Conservation (phyloP, 2,113 vertebrate species). For the Trogon surrucura region DNA sequence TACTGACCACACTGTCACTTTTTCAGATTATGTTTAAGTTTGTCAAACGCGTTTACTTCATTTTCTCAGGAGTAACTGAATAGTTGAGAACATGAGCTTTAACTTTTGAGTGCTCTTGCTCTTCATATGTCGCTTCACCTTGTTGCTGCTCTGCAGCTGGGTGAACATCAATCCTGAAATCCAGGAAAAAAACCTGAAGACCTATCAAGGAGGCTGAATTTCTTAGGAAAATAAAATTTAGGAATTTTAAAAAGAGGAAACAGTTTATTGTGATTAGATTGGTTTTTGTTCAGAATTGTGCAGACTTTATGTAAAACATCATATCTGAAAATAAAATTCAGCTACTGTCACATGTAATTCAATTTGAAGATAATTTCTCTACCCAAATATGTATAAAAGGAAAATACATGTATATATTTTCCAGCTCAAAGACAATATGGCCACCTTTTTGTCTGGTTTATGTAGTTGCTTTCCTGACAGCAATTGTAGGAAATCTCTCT, state of each 20-base stretch:
- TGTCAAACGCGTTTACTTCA: background rate
- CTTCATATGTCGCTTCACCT: background rate
- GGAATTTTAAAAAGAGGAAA: background rate
- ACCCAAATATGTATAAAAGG: background rate
- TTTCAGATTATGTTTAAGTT: background rate
- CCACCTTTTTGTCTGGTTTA: background rate
- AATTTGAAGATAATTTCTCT: background rate
- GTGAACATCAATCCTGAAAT: background rate
- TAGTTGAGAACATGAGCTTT: background rate
- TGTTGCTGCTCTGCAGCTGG: background rate
- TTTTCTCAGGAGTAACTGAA: background rate
- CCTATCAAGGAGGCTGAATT: background rate
- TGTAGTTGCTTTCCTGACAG: background rate
- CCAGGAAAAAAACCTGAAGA: background rate
- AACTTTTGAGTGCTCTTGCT: background rate
- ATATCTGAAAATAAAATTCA: background rate
- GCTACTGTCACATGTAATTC: background rate
- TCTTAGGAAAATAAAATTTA: background rate
- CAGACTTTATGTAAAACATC: background rate
- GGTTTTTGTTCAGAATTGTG: background rate
- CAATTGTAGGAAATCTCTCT: background rate
- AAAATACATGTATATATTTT: background rate
- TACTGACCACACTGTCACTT: background rate
- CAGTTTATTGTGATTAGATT: background rate
- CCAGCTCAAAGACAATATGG: background rate